Percentiles rank a stretch among this genome's conserved stretches.
These are phyloP conservation scores for Corbicula japonica DNA, from an alignment of 2,888 invertebrate species.

Conservation along the genomic window DNA sequence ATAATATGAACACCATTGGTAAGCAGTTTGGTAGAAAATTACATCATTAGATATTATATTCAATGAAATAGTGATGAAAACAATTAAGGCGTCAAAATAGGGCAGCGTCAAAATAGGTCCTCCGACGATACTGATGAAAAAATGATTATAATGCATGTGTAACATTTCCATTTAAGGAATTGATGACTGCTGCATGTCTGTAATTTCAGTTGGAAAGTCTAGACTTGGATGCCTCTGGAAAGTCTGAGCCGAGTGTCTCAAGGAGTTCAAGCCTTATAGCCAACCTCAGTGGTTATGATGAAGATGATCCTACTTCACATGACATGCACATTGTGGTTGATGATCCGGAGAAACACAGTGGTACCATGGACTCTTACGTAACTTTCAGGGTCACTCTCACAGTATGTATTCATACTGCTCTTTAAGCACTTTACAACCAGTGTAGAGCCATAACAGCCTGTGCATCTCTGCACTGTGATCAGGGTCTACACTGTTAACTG, in stretches of 20 bases:
- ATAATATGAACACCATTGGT: neutral
- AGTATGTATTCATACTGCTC: slow-evolving; percentile 85
- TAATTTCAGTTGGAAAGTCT: slow-evolving; percentile 81
- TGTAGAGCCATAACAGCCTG: too few relatives aligned
- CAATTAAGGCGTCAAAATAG: neutral
- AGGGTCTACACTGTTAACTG: too few relatives aligned
- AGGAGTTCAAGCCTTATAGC: slow-evolving; percentile 83
- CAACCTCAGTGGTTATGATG: slow-evolving; percentile 81
- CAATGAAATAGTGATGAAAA: neutral
- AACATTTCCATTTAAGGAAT: neutral
- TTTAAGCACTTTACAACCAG: too few relatives aligned
- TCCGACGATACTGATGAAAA: neutral
- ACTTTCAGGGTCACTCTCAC: slow-evolving; percentile 91
- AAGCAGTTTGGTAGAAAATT: neutral
- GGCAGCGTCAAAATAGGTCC: neutral
- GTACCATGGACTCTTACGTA: slow-evolving; percentile 91
- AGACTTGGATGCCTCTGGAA: slow-evolving; percentile 81
- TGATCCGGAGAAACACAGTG: slow-evolving; percentile 91
- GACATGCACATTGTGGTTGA: slow-evolving; percentile 91
- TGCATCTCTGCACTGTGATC: too few relatives aligned
- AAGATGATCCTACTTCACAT: slow-evolving; percentile 82
- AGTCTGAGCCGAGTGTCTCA: slow-evolving; percentile 80
- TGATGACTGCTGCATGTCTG: neutral
- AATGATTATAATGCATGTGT: neutral
- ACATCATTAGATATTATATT: neutral